Evolutionary conservation across 2,113 vertebrate species (phyloP).

Genomic region (Platichthys flesus): DNA sequence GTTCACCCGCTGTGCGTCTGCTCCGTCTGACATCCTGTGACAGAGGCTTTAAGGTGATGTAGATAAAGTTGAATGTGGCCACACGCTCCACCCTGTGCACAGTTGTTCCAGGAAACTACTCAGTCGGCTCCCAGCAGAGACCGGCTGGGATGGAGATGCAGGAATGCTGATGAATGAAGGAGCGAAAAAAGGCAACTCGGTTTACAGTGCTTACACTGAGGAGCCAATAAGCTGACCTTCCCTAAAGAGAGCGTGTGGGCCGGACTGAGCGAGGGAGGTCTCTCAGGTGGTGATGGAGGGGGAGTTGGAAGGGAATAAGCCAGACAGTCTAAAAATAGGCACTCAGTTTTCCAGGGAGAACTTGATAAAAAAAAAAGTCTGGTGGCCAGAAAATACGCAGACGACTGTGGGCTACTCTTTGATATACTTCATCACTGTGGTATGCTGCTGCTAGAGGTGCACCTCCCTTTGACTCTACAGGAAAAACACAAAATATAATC

Average conservation of each 20-base stretch:
- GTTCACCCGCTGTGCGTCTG: slow-evolving; percentile 31
- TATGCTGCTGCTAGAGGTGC: slow-evolving; percentile 38
- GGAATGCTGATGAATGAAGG: slow-evolving; percentile 61
- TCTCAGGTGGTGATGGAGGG: neutral
- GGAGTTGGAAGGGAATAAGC: slow-evolving; percentile 14
- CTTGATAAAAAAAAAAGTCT: slow-evolving; percentile 58
- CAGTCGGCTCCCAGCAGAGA: slow-evolving; percentile 14
- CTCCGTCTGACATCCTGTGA: slow-evolving; percentile 2
- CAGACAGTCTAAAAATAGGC: slow-evolving; percentile 66
- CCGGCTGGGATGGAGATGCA: slow-evolving; percentile 5
- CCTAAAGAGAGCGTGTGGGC: slow-evolving; percentile 17
- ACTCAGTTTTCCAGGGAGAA: slow-evolving; percentile 49
- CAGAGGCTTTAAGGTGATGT: slow-evolving; percentile 20
- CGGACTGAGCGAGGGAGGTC: neutral
- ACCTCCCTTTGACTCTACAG: slow-evolving; percentile 12
- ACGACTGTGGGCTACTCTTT: slow-evolving; percentile 52
- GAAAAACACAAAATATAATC: slow-evolving; percentile 12
- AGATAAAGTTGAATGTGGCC: slow-evolving; percentile 27
- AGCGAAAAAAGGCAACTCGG: neutral
- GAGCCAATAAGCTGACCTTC: slow-evolving; percentile 34
- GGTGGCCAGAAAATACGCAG: slow-evolving; percentile 15
- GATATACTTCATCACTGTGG: slow-evolving; percentile 65
- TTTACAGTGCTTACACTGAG: slow-evolving; percentile 35
- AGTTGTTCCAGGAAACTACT: slow-evolving; percentile 38
- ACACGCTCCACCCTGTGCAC: neutral